Percentiles rank a stretch among this genome's conserved stretches.
Conservation (phyloP, 2,113 vertebrate species). For the Ammospiza nelsoni region DNA sequence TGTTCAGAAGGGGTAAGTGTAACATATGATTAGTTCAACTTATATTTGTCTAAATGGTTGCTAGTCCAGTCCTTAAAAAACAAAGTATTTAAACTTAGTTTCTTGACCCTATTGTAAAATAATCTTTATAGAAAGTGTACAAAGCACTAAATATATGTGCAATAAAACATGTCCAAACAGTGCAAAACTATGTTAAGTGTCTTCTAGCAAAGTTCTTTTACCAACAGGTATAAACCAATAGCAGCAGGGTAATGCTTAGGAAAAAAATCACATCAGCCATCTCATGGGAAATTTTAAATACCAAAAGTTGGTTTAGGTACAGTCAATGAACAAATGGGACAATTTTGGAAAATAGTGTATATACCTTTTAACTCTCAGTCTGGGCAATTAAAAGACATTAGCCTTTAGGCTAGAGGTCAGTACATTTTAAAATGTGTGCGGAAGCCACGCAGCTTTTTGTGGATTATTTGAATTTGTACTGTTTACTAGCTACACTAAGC, state of each 20-base stretch:
- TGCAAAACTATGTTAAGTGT: background rate
- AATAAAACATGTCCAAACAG: background rate
- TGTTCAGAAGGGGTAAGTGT: conserved; percentile 89
- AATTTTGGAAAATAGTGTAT: background rate
- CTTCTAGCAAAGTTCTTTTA: background rate
- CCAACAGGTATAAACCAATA: background rate
- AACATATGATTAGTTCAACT: background rate
- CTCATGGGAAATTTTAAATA: background rate
- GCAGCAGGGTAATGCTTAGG: background rate
- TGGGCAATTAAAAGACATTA: background rate
- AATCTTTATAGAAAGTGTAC: background rate
- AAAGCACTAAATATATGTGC: background rate
- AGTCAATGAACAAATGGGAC: background rate
- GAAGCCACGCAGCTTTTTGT: background rate
- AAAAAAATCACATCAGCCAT: background rate
- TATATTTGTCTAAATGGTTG: background rate
- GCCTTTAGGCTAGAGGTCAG: background rate
- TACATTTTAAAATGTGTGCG: background rate
- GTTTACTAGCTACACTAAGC: background rate
- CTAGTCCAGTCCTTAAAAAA: background rate
- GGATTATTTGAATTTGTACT: background rate
- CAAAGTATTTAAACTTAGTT: background rate
- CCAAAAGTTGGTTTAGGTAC: background rate
- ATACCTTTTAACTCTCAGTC: background rate
- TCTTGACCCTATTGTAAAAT: background rate